Evolutionary conservation across 2,797 vertebrate genomes (phyloP), one percentile per base, ranked within the genome.

Genomic region (Sebastiscus tertius): DNA sequence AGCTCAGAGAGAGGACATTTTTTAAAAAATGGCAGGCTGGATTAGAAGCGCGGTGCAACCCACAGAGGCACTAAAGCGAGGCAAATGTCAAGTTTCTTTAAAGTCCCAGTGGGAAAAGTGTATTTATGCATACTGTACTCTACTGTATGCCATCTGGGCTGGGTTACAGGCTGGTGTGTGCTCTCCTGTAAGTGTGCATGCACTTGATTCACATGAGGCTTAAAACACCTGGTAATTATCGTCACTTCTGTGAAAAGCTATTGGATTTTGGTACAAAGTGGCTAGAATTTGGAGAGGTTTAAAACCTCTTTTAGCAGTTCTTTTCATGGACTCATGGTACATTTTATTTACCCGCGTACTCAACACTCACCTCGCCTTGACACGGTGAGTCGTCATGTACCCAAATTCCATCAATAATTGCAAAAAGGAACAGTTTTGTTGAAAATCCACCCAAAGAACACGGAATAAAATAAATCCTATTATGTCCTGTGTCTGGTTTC

Each of bases 11-110:
- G 60, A 62, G 69, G 24, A 59, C 63, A 60, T 83, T 72, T 66
- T 68, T 42, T 46, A 0, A 27, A 68, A 64, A 66, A 59, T 55
- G 70, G 61, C 77, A 82, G 33, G 8, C 66, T 63, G 73, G 46
- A 60, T 85, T 75, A 75, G 77, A 80, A 77, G 64, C 59, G 59
- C 10, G 7, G 52, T 52, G 46, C 16, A 65, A 61, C 71, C 65
- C 62, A 63, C 70, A 55, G 77, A 77, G 64, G 55, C 60, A 69
- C 36, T 64, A 13, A 83, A 69, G 59, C 29, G 49, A 56, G 24
- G 76, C 80, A 87, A 89, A 86, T 87, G 80, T 84, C 73, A 87
- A 67, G 49, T 77, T 77, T 68, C 68, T 83, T 55, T 46, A 33
- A 64, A 69, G 63, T 88, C 67, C 78, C 13, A 52, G 20, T 16